Evolutionary conservation across 2,797 vertebrate genomes (phyloP).

Genomic region (Sebastes itinus): DNA sequence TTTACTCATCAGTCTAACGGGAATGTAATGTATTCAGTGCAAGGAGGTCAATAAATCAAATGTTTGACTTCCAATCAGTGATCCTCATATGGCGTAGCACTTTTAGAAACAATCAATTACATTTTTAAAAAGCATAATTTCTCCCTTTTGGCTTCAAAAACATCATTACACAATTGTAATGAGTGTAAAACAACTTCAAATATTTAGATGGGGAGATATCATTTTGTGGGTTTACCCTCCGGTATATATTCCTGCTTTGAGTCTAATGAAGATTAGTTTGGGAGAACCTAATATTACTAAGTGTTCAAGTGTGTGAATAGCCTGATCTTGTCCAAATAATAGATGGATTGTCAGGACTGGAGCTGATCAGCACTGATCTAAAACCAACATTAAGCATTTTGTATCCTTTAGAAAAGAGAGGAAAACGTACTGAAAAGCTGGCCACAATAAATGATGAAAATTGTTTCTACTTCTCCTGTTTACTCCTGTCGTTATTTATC

Average conservation of each 20-base stretch:
- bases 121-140: neutral
- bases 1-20: neutral
- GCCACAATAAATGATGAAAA: no score
- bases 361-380: constrained; percentile 48
- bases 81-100: neutral
- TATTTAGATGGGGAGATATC: neutral
- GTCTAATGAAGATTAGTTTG: neutral
- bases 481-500: no score
- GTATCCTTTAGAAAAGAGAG: neutral
- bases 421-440: neutral
- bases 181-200: neutral
- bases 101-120: neutral
- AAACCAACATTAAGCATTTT: constrained; percentile 13
- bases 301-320: neutral
- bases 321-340: neutral
- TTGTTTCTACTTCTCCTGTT: no score
- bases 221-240: neutral
- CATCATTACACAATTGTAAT: neutral
- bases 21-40: neutral
- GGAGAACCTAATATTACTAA: neutral
- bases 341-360: constrained; percentile 27
- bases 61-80: neutral
- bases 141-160: neutral
- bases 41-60: neutral
- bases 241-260: neutral